Conservation (phyloP, 2,888 invertebrate species). For the Gandaritis pyraliata region DNA sequence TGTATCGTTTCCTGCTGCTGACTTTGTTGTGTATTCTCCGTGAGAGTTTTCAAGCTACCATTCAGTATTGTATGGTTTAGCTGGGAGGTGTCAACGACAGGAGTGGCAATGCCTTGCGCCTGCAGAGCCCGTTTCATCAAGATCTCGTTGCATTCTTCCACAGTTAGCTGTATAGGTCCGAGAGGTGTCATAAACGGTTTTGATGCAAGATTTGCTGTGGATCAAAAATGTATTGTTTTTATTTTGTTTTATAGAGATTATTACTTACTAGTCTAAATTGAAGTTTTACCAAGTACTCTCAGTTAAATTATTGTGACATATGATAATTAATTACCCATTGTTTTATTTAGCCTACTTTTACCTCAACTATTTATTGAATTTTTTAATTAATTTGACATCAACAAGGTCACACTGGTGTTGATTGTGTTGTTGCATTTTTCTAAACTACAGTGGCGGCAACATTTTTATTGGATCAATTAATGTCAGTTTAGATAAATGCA, state of each 20-base stretch:
- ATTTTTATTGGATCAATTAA: too few species aligned
- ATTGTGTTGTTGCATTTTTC: too few species aligned
- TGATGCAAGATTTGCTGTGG: constrained; percentile 70
- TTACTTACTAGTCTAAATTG: too few species aligned
- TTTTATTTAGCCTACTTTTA: not conserved
- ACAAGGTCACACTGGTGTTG: too few species aligned
- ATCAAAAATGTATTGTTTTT: constrained; percentile 1
- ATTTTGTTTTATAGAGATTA: not conserved
- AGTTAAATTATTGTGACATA: too few species aligned
- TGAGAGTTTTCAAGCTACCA: constrained; percentile 71
- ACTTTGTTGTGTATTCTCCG: constrained; percentile 66
- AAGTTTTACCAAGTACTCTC: too few species aligned
- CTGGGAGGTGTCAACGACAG: constrained; percentile 79
- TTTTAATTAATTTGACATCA: too few species aligned
- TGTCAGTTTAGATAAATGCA: too few species aligned
- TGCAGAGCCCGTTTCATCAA: constrained; percentile 90
- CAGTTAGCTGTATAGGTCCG: constrained; percentile 89
- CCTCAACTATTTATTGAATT: not conserved
- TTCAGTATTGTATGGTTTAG: constrained; percentile 75
- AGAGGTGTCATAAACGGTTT: constrained; percentile 89
- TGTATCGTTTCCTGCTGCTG: constrained; percentile 64
- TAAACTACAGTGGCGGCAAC: too few species aligned
- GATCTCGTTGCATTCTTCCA: constrained; percentile 91
- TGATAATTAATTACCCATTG: not conserved
- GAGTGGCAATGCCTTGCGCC: constrained; percentile 83